Conservation (phyloP, 2,888 invertebrate genomes). For the Sepioteuthis lessoniana region DNA sequence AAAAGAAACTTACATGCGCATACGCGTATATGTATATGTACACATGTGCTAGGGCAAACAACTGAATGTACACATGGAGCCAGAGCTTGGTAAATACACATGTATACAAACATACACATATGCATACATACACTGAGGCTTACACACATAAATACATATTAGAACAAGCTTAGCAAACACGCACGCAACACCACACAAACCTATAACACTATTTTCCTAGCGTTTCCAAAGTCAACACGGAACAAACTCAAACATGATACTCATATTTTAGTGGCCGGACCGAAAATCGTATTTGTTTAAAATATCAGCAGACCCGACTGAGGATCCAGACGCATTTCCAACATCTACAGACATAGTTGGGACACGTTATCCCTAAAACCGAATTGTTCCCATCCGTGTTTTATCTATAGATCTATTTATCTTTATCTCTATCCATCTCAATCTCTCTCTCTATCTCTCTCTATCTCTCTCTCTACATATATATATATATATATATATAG, state of each 20-base stretch:
- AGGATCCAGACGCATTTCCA: conserved; percentile 16
- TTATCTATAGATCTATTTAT: background rate
- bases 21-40: conserved; percentile 39
- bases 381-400: background rate
- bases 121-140: background rate
- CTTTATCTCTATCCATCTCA: no score
- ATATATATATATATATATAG: background rate
- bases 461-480: no score
- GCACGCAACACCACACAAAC: background rate
- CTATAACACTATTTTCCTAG: background rate
- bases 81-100: background rate
- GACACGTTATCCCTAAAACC: background rate
- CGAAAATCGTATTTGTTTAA: background rate
- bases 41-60: conserved; percentile 14
- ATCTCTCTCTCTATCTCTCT: no score
- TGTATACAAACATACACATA: background rate
- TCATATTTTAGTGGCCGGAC: conserved; percentile 33
- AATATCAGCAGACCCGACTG: conserved; percentile 33
- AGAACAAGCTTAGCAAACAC: background rate
- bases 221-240: background rate
- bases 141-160: background rate
- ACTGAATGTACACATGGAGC: background rate
- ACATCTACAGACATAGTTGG: conserved; percentile 23
- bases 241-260: background rate
- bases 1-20: background rate